These are phyloP conservation scores for Otocyon megalotis DNA, from an alignment of 2,113 vertebrate genomes.

Conservation along the genomic window DNA sequence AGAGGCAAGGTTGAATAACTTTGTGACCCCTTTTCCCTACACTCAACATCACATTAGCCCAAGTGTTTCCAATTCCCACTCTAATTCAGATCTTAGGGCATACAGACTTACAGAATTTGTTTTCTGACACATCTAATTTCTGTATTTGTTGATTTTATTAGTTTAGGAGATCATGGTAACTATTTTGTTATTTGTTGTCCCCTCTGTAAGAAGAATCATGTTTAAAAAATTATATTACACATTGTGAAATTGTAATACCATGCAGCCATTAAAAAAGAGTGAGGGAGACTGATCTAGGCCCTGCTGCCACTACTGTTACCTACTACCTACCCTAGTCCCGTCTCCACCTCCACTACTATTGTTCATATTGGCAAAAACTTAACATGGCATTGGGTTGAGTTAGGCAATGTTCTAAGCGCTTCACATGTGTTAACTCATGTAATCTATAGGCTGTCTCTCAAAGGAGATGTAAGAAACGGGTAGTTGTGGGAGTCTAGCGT, in stretches of 20 bases:
- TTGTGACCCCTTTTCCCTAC: neutral
- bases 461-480: neutral
- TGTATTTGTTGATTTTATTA: neutral
- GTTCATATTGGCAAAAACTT: neutral
- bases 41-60: neutral
- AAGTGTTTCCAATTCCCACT: neutral
- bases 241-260: neutral
- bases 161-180: neutral
- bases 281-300: neutral
- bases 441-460: neutral
- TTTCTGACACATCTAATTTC: constrained; percentile 9
- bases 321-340: neutral
- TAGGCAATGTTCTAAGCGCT: neutral
- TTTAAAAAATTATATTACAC: neutral
- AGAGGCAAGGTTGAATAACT: neutral
- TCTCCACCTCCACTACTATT: neutral
- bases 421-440: neutral
- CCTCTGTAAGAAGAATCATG: neutral
- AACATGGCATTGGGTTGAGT: neutral
- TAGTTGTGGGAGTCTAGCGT: neutral
- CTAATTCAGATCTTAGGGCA: neutral
- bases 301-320: no score
- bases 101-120: neutral
- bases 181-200: neutral
- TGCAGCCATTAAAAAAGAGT: neutral